Percentiles rank a stretch among this genome's conserved stretches.
phyloP scores from a whole-genome alignment of 2,113 vertebrate species.

The Phocoena sinus region DNA sequence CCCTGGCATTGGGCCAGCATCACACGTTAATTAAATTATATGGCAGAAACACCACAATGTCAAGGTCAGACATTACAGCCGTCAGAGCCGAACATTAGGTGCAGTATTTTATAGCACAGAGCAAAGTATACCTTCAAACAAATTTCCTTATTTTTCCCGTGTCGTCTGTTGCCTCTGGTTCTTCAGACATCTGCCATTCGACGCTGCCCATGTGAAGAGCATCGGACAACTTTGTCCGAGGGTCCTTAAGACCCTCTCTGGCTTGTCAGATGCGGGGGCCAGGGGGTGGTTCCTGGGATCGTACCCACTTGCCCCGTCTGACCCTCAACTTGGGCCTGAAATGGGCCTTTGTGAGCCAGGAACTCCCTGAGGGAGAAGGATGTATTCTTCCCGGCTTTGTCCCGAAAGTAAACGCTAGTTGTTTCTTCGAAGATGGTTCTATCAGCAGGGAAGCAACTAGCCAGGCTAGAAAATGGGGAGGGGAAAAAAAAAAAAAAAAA shows the following conservation, averaged over 20 bases:
- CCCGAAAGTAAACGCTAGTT: background rate
- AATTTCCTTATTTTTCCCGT: conserved; percentile 39
- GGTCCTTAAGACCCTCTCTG: background rate
- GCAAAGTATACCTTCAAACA: conserved; percentile 61
- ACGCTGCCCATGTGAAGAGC: background rate
- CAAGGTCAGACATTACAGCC: conserved; percentile 63
- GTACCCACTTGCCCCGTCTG: background rate
- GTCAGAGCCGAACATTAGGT: conserved; percentile 55
- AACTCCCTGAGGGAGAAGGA: background rate
- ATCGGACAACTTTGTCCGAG: background rate
- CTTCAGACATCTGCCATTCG: background rate
- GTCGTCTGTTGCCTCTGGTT: background rate
- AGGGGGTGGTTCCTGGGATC: background rate
- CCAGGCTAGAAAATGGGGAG: background rate
- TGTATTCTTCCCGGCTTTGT: background rate
- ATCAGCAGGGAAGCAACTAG: background rate
- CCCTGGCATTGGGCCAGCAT: conserved; percentile 45
- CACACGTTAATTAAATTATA: conserved; percentile 70
- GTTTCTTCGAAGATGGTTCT: conserved; percentile 19
- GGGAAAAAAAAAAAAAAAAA: background rate
- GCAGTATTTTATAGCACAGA: conserved; percentile 48
- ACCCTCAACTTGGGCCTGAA: background rate
- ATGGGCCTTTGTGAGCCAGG: background rate
- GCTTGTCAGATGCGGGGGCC: background rate
- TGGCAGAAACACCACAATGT: conserved; percentile 63